A percentile compares a stretch with the other conserved stretches of the same genome.
Conservation (phyloP, 2,888 invertebrate genomes). For the Cerceris rybyensis region DNA sequence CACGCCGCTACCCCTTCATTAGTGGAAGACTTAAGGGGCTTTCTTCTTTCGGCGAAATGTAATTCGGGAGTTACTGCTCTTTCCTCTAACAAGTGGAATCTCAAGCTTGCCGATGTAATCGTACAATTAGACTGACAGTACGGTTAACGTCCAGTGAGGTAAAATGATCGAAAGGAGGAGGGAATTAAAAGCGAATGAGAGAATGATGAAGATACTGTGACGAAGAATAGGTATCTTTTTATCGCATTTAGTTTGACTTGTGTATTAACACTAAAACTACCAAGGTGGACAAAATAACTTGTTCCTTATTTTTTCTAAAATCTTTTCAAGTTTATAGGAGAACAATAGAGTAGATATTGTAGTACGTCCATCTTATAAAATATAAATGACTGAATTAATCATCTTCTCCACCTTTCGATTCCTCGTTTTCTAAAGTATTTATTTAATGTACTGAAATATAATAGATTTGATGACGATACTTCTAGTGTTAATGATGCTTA, state of each 20-base stretch:
- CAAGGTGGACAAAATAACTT: too few species aligned
- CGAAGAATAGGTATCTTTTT: not conserved
- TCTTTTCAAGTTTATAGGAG: too few species aligned
- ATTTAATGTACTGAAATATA: too few species aligned
- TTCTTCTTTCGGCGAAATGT: not conserved
- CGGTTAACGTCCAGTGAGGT: not conserved
- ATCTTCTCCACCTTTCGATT: too few species aligned
- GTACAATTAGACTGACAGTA: slow-evolving; percentile 23
- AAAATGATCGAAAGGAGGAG: not conserved
- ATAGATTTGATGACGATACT: too few species aligned
- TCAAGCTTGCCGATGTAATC: slow-evolving; percentile 3
- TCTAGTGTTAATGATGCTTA: too few species aligned
- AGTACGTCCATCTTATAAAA: too few species aligned
- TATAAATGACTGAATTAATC: too few species aligned
- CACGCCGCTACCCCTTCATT: slow-evolving; percentile 4
- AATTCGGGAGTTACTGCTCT: slow-evolving; percentile 4
- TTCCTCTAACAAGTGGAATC: not conserved
- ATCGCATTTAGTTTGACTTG: not conserved
- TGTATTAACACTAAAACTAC: too few species aligned
- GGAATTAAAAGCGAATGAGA: not conserved
- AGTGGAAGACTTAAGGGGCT: slow-evolving; percentile 7
- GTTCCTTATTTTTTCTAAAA: too few species aligned
- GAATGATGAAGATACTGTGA: not conserved
- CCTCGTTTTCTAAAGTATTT: too few species aligned
- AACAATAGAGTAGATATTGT: too few species aligned